phyloP scores from a whole-genome alignment of 2,888 invertebrate genomes.

The Cataglyphis rosenhaueri region DNA sequence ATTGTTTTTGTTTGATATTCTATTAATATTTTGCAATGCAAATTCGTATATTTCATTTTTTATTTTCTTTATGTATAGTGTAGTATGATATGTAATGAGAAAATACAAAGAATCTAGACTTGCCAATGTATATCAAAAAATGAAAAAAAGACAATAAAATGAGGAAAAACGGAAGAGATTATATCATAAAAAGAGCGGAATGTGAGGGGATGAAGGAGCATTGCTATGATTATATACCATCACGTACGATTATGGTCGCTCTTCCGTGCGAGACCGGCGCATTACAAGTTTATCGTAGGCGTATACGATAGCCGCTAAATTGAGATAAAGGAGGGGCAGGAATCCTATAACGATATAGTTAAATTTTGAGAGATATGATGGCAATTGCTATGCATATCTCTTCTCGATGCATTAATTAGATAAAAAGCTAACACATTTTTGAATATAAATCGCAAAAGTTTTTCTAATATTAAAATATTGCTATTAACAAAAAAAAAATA shows the following conservation, averaged over 20 bases:
- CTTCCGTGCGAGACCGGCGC: slow-evolving; percentile 70
- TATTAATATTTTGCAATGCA: not conserved
- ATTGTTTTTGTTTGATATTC: not conserved
- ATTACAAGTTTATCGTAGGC: slow-evolving; percentile 76
- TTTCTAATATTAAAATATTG: not conserved
- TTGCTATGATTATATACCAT: slow-evolving; percentile 76
- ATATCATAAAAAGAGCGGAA: slow-evolving; percentile 25
- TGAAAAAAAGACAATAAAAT: not conserved
- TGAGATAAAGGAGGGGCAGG: slow-evolving; percentile 69
- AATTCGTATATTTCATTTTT: not conserved
- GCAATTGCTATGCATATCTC: not conserved
- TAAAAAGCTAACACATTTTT: not conserved
- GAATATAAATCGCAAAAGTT: not conserved
- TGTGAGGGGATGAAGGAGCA: slow-evolving; percentile 56
- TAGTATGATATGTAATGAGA: not conserved
- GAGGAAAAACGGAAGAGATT: slow-evolving; percentile 13
- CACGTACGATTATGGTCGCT: slow-evolving; percentile 75
- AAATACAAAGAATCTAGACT: not conserved
- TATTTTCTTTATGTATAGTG: not conserved
- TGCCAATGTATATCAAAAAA: slow-evolving; percentile 7
- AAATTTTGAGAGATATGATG: slow-evolving; percentile 33
- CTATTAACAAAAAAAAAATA: not conserved
- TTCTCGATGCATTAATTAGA: not conserved
- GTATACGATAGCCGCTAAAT: slow-evolving; percentile 75
- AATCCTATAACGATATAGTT: slow-evolving; percentile 58